A percentile compares a stretch with the other conserved stretches of the same genome.
Evolutionary conservation across 2,888 invertebrate genomes (phyloP).

Genomic region (Himalopsyche japonica): DNA sequence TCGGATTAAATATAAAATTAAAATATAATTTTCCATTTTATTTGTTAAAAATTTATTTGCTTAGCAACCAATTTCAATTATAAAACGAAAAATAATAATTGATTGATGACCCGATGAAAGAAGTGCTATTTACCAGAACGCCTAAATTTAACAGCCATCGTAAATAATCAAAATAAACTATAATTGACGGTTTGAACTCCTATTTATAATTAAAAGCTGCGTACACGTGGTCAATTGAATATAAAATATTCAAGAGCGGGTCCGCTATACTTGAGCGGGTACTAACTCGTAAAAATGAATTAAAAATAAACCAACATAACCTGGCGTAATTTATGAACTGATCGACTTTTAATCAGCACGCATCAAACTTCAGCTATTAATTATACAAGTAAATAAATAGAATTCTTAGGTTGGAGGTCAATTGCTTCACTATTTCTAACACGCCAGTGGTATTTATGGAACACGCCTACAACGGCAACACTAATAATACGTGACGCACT

Average conservation of each 20-base stretch:
- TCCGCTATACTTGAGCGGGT: background rate
- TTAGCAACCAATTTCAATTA: no score
- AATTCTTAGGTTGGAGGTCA: background rate
- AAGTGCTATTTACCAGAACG: no score
- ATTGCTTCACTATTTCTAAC: background rate
- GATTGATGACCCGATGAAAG: no score
- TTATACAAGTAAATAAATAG: background rate
- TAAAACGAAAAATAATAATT: no score
- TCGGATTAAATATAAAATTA: no score
- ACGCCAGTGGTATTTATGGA: slow-evolving; percentile 1
- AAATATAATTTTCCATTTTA: no score
- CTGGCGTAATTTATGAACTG: background rate
- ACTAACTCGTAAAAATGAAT: background rate
- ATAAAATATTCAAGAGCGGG: background rate
- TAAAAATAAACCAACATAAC: background rate
- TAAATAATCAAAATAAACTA: no score
- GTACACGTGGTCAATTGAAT: background rate
- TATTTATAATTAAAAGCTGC: no score
- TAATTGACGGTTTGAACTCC: no score
- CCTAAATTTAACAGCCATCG: no score
- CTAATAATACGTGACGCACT: slow-evolving; percentile 1
- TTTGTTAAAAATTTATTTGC: no score
- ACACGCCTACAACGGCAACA: background rate
- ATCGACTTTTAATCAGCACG: background rate
- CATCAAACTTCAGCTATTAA: background rate